These are phyloP conservation scores for Patiria miniata DNA, from an alignment of 35 echinoderm and acorn worm species.

Conservation along the genomic window DNA sequence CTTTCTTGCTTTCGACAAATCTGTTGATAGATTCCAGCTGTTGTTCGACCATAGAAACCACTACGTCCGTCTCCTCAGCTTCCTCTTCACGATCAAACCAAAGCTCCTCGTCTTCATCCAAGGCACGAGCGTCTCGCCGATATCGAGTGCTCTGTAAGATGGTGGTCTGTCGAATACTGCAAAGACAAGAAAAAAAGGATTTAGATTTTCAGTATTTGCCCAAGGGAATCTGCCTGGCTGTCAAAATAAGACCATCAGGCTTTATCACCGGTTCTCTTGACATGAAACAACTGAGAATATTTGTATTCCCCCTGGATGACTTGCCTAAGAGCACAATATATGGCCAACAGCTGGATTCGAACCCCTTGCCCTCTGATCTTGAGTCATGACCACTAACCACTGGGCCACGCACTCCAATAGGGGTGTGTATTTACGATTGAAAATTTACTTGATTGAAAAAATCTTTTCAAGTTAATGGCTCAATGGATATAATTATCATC, in stretches of 20 bases:
- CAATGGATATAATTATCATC: too few relatives aligned
- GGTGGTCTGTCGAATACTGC: constrained; percentile 74
- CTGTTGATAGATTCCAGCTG: constrained; percentile 79
- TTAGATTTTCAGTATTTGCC: not conserved
- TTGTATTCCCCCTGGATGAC: too few relatives aligned
- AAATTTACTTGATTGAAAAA: too few relatives aligned
- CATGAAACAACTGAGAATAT: too few relatives aligned
- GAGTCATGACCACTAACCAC: too few relatives aligned
- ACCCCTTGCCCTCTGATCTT: too few relatives aligned
- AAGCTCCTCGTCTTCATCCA: constrained; percentile 94
- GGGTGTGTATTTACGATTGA: too few relatives aligned
- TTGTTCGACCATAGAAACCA: constrained; percentile 67
- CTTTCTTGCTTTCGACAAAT: constrained; percentile 89
- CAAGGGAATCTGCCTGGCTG: not conserved
- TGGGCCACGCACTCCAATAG: too few relatives aligned
- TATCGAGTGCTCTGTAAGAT: constrained; percentile 85
- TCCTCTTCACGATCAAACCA: constrained; percentile 98
- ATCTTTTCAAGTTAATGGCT: too few relatives aligned
- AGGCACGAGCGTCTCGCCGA: constrained; percentile 76
- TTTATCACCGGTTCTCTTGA: not conserved
- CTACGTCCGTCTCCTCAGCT: constrained; percentile 49
- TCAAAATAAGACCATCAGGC: not conserved
- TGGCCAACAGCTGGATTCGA: too few relatives aligned
- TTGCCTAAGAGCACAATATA: too few relatives aligned
- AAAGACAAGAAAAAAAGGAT: constrained; percentile 19